phyloP scores from a whole-genome alignment of 2,888 invertebrate species.

The Standfussiana lucernea region DNA sequence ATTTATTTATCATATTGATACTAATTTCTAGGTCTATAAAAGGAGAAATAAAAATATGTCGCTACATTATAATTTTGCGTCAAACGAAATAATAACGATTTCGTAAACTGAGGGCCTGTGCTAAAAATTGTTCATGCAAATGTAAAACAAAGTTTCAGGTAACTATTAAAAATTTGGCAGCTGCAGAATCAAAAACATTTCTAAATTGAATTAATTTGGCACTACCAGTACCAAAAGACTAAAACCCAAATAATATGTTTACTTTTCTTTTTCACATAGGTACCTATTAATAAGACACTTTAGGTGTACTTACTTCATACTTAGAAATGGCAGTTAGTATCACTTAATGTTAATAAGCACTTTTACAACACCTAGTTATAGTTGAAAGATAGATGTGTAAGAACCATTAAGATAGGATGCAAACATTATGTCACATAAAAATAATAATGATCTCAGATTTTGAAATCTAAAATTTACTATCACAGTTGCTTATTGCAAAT shows the following conservation, averaged over 20 bases:
- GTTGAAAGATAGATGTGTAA: slow-evolving; percentile 50
- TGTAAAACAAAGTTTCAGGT: slow-evolving; percentile 24
- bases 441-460: slow-evolving; percentile 69
- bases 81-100: slow-evolving; percentile 47
- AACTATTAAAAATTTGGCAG: slow-evolving; percentile 72
- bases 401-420: slow-evolving; percentile 39
- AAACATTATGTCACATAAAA: slow-evolving; percentile 55
- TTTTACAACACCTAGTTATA: slow-evolving; percentile 69
- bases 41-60: slow-evolving; percentile 58
- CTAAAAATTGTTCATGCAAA: slow-evolving; percentile 47
- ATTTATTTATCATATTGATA: slow-evolving; percentile 76
- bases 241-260: slow-evolving; percentile 38
- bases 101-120: slow-evolving; percentile 43
- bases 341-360: slow-evolving; percentile 79
- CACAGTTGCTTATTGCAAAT: slow-evolving; percentile 87
- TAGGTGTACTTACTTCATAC: slow-evolving; percentile 60
- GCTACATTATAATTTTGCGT: slow-evolving; percentile 63
- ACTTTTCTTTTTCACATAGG: slow-evolving; percentile 18
- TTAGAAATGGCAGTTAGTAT: slow-evolving; percentile 87
- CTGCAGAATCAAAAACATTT: slow-evolving; percentile 56
- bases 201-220: slow-evolving; percentile 47
- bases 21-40: slow-evolving; percentile 73
- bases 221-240: slow-evolving; percentile 40
- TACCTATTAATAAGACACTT: slow-evolving; percentile 61
- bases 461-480: slow-evolving; percentile 83